A percentile compares a stretch with the other conserved stretches of the same genome.
Conservation (phyloP, 2,113 vertebrate genomes). For the Dermatemys mawii region DNA sequence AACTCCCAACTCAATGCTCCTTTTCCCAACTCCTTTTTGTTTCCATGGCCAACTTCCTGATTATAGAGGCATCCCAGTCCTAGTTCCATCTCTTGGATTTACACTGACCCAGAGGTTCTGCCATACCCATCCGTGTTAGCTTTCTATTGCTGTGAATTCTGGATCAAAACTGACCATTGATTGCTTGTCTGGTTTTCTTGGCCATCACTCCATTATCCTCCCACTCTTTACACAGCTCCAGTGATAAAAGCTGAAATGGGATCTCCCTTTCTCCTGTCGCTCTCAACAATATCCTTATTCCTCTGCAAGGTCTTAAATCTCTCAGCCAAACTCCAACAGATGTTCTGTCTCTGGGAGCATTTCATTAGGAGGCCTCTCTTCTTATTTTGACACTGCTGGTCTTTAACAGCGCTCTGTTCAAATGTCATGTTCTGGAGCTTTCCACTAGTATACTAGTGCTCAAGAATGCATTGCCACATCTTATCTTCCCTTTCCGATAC, state of each 20-base stretch:
- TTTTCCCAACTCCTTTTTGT: not conserved
- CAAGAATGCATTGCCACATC: not conserved
- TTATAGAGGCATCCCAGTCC: not conserved
- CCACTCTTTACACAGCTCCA: not conserved
- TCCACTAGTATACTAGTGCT: not conserved
- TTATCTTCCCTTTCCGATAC: not conserved
- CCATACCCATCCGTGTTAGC: not conserved
- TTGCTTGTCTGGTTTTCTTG: not conserved
- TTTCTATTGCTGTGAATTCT: not conserved
- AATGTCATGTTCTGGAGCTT: rapidly evolving
- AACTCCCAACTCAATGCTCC: not conserved
- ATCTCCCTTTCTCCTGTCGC: not conserved
- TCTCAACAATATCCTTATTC: rapidly evolving
- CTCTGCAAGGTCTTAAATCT: not conserved
- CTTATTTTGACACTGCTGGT: not conserved
- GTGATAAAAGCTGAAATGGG: not conserved
- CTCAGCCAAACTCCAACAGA: not conserved
- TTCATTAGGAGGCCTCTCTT: not conserved
- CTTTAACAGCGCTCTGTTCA: not conserved
- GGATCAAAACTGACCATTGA: not conserved
- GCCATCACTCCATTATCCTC: not conserved
- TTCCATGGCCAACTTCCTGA: not conserved
- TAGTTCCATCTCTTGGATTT: not conserved
- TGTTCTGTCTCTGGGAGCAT: not conserved
- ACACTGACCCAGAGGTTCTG: not conserved